A percentile compares a stretch with the other conserved stretches of the same genome.
Conservation (phyloP, 1,140 invertebrate genomes). For the Stegodyphus dumicola region DNA sequence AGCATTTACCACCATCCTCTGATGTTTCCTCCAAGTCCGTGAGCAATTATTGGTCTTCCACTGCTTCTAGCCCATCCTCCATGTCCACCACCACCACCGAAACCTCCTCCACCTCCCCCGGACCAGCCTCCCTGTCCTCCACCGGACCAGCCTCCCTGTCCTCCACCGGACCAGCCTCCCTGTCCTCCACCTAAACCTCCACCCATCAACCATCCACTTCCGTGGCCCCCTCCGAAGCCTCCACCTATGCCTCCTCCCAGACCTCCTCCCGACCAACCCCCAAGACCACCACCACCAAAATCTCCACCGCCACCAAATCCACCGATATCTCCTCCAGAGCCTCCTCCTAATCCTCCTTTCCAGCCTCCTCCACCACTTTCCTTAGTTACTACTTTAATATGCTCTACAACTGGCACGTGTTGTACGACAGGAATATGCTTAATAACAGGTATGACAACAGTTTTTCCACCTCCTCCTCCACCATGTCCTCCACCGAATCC, state of each 20-base stretch:
- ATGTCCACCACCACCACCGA: too few species aligned
- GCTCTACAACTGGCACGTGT: slow-evolving; percentile 39
- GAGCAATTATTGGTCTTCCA: not conserved
- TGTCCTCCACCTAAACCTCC: not conserved
- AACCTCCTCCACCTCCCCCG: not conserved
- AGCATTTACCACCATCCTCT: slow-evolving; percentile 5
- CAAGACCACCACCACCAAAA: not conserved
- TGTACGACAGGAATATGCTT: slow-evolving; percentile 36
- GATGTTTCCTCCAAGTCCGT: not conserved
- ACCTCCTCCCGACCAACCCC: not conserved
- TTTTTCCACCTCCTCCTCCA: slow-evolving; percentile 1
- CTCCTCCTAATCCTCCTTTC: not conserved
- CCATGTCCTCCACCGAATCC: not conserved
- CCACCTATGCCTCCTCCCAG: not conserved
- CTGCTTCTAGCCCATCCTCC: not conserved
- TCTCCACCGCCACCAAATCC: slow-evolving; percentile 1
- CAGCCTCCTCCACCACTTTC: not conserved
- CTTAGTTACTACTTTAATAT: slow-evolving; percentile 39
- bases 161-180: not conserved
- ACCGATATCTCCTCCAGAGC: not conserved
- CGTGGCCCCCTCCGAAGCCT: not conserved
- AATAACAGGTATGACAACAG: slow-evolving; percentile 35
- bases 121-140: not conserved
- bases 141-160: not conserved
- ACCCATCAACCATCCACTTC: slow-evolving; percentile 15